phyloP scores from a whole-genome alignment of 2,888 invertebrate species.

The Machimus atricapillus region DNA sequence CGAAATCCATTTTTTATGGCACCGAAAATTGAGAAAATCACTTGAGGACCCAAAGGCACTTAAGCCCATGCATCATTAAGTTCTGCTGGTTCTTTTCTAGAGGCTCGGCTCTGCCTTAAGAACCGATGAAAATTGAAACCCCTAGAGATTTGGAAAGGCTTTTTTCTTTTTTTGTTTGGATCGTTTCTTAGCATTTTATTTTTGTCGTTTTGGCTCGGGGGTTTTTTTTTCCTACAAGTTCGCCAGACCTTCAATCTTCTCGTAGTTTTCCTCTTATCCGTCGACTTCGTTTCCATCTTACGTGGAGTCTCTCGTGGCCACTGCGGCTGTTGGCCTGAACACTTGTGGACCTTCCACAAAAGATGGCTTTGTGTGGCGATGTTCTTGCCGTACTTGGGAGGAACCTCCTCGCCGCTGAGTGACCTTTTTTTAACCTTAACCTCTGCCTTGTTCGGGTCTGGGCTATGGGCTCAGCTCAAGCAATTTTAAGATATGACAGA shows the following conservation, averaged over 20 bases:
- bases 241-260: not conserved
- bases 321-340: not conserved
- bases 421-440: conserved; percentile 27
- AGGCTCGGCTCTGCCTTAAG: not conserved
- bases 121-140: conserved; percentile 45
- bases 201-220: not conserved
- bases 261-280: not conserved
- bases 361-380: not conserved
- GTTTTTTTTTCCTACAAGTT: not conserved
- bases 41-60: conserved; percentile 21
- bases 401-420: not conserved
- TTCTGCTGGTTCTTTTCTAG: conserved; percentile 9
- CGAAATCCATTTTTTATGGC: conserved; percentile 22
- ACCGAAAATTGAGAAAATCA: conserved; percentile 34
- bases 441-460: not conserved
- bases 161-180: conserved; percentile 3
- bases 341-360: conserved; percentile 12
- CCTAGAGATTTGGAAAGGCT: conserved; percentile 39
- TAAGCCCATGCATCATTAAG: conserved; percentile 34
- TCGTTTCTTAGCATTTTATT: not conserved
- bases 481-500: not conserved
- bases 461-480: not conserved
- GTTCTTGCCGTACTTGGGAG: not conserved
- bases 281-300: not conserved
- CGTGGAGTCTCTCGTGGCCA: not conserved